phyloP scores from a whole-genome alignment of 2,888 invertebrate species.

The Aspidiotus destructor region DNA sequence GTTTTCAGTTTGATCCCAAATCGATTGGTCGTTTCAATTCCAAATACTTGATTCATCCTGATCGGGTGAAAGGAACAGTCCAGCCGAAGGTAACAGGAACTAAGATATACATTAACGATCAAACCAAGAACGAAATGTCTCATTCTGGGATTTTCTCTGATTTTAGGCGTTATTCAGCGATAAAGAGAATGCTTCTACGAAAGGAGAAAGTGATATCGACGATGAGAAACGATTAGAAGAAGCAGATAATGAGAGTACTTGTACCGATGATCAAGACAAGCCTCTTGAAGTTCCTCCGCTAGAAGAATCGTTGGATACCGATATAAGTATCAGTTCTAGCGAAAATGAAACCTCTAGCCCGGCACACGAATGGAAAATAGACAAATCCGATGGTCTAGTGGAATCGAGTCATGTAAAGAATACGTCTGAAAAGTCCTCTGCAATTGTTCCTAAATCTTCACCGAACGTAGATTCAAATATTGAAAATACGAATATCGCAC shows the following conservation, averaged over 20 bases:
- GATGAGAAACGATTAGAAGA: background rate
- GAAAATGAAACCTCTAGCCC: background rate
- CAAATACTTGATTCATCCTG: constrained; percentile 4
- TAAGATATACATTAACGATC: too few species aligned
- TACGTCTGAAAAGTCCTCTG: too few species aligned
- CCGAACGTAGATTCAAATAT: background rate
- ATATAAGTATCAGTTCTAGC: background rate
- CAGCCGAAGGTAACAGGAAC: background rate
- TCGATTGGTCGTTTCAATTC: background rate
- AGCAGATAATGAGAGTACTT: background rate
- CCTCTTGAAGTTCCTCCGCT: background rate
- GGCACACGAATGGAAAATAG: background rate
- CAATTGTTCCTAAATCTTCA: background rate
- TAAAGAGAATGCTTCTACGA: background rate
- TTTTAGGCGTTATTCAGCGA: background rate
- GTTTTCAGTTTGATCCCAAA: constrained; percentile 8
- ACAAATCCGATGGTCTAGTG: background rate
- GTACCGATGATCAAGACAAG: constrained; percentile 3
- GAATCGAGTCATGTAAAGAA: background rate
- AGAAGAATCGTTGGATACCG: background rate
- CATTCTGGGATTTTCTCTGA: too few species aligned
- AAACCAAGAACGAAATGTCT: too few species aligned
- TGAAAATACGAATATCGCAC: background rate
- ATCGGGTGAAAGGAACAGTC: background rate
- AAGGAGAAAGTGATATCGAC: background rate